Conservation (phyloP, 2,888 invertebrate species). For the Dicyrtomina minuta region DNA sequence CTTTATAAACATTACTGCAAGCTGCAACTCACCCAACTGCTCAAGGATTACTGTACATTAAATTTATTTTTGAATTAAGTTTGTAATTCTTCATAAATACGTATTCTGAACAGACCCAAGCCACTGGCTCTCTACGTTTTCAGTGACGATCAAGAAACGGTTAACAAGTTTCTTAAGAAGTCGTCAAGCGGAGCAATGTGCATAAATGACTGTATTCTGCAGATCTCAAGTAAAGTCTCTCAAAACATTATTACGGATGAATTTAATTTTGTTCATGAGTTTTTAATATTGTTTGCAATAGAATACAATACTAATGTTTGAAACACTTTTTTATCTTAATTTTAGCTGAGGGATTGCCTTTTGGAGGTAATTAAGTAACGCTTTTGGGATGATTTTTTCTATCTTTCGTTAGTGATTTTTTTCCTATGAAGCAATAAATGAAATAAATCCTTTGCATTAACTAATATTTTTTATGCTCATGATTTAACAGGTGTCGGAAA, state of each 20-base stretch:
- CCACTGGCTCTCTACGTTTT: conserved; percentile 88
- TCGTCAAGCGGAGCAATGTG: conserved; percentile 78
- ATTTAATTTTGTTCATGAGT: too few species aligned
- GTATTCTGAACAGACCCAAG: conserved; percentile 68
- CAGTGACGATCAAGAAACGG: conserved; percentile 64
- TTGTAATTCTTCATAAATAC: not conserved
- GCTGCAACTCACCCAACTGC: not conserved
- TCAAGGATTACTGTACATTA: not conserved
- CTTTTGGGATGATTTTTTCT: not conserved
- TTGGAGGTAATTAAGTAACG: conserved; percentile 48
- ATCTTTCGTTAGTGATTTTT: too few species aligned
- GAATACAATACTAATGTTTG: too few species aligned
- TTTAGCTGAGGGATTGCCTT: conserved; percentile 49
- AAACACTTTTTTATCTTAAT: too few species aligned
- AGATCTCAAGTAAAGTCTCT: conserved; percentile 67
- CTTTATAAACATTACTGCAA: too few species aligned
- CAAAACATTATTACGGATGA: not conserved
- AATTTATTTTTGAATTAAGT: not conserved
- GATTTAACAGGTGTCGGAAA: conserved; percentile 33
- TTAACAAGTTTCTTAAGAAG: conserved; percentile 67
- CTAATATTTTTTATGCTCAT: too few species aligned
- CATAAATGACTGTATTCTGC: conserved; percentile 85
- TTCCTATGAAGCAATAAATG: too few species aligned
- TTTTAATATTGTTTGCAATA: too few species aligned
- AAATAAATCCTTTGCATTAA: too few species aligned